phyloP scores from a whole-genome alignment of 1,140 invertebrate species.

The Drosophila melanica region DNA sequence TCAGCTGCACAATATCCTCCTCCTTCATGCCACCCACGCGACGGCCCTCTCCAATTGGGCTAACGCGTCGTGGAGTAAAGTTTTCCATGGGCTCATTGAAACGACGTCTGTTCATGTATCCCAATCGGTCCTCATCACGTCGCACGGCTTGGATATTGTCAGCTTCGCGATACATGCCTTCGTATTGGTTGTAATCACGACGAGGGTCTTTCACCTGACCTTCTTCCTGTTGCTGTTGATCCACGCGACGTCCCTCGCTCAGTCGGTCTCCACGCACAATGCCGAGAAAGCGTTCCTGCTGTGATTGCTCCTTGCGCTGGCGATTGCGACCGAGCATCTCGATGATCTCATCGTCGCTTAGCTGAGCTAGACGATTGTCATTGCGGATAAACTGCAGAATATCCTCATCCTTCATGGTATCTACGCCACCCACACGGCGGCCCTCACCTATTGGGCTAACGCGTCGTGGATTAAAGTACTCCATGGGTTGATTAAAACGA shows the following conservation, averaged over 20 bases:
- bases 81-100: too few relatives aligned
- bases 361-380: slow-evolving; percentile 33
- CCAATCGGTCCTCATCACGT: slow-evolving; percentile 1
- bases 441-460: slow-evolving; percentile 43
- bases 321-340: slow-evolving; percentile 18
- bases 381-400: slow-evolving; percentile 49
- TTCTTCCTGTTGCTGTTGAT: background rate
- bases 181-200: background rate
- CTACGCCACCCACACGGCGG: slow-evolving; percentile 32
- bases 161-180: background rate
- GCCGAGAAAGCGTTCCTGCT: slow-evolving; percentile 41
- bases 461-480: slow-evolving; percentile 7
- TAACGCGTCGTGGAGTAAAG: slow-evolving; percentile 12
- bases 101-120: too few relatives aligned
- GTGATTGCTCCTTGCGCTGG: slow-evolving; percentile 10
- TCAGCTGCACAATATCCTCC: slow-evolving; percentile 52
- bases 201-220: too few relatives aligned
- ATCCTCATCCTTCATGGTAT: slow-evolving; percentile 42
- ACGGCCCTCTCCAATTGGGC: slow-evolving; percentile 47
- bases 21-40: slow-evolving; percentile 44
- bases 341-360: slow-evolving; percentile 7
- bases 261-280: slow-evolving; percentile 36
- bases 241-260: slow-evolving; percentile 38
- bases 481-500: too few relatives aligned
- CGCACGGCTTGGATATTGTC: slow-evolving; percentile 45